Base-by-base conservation (phyloP, 2,797 vertebrate genomes). In the Hyperoplus lanceolatus region DNA sequence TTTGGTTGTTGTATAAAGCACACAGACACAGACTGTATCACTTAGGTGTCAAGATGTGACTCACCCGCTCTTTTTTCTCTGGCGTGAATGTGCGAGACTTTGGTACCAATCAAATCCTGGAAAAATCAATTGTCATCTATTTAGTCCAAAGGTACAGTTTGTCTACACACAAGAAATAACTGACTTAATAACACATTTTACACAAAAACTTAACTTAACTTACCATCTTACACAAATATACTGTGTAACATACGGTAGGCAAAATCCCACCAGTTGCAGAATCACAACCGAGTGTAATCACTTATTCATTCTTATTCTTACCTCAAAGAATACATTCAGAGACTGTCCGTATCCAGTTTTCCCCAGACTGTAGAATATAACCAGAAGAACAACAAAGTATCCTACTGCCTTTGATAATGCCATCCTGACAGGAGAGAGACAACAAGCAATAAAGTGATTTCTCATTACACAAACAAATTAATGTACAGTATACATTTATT, bases 41-140 rank as follows among this genome's bases (percentile, higher is more conserved):
- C 42, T 59, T 4, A 45, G 6, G 45, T 8, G 13, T 36, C 1
- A 49, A 48, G 21, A 46, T 39, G 62, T 49, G 8, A 79, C 86
- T 82, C 67, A 90, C 89, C n/a, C 0, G 0, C 13, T 83, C 87
- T 79, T 82, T 86, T 90, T 16, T 64, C 65, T 74, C 66, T 82
- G 39, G 2, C 0, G 18, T 87, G 56, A 61, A 39, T 9, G 11
- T 41, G 16, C 15, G 70, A 67, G 1, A 15, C 7, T 13, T 78
- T 14, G 48, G 18, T 4, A 0, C 5, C 55, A 11, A 12, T 29
- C 18, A 39, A 0, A 12, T 68, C 66, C 88, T 91, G 70, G 6
- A 65, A 62, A 51, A 56, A 62, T 4, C 0, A 1, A 12, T 3
- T 11, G 21, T 1, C 10, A 16, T 5, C 6, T 14, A 8, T 57